Evolutionary conservation across 2,797 vertebrate genomes (phyloP).

Genomic region (Chelonia mydas): DNA sequence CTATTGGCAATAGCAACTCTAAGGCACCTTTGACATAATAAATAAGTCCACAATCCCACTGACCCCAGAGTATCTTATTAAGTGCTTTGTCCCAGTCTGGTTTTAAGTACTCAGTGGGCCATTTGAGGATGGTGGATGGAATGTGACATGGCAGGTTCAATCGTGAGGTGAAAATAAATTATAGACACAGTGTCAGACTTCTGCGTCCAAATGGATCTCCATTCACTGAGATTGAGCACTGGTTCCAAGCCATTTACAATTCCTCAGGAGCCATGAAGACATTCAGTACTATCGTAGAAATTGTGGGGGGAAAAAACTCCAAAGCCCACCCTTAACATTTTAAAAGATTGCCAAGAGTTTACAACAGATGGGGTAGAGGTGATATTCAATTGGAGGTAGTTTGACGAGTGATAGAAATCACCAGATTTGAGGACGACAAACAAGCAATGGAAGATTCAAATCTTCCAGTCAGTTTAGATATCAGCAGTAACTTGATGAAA

Average conservation of each 20-base stretch:
- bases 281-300: background rate
- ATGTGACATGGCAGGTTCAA: background rate
- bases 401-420: background rate
- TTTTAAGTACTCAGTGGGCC: background rate
- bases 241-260: conserved; percentile 1
- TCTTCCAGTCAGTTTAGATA: background rate
- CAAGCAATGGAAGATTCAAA: background rate
- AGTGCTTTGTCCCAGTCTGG: background rate
- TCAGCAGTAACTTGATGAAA: background rate
- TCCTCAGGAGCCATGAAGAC: background rate
- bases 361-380: background rate
- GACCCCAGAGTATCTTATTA: background rate
- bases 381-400: conserved; percentile 9
- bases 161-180: conserved; percentile 38
- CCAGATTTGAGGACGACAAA: background rate
- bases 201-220: conserved; percentile 15
- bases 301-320: background rate
- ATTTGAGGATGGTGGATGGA: background rate
- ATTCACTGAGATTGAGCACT: background rate
- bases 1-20: background rate
- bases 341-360: conserved; percentile 28
- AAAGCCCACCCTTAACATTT: background rate
- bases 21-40: background rate
- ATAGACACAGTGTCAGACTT: conserved; percentile 11
- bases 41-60: background rate